Evolutionary conservation across 2,888 invertebrate species (phyloP), one percentile per base, ranked within the genome.

Genomic region (Himalopsyche anomala): DNA sequence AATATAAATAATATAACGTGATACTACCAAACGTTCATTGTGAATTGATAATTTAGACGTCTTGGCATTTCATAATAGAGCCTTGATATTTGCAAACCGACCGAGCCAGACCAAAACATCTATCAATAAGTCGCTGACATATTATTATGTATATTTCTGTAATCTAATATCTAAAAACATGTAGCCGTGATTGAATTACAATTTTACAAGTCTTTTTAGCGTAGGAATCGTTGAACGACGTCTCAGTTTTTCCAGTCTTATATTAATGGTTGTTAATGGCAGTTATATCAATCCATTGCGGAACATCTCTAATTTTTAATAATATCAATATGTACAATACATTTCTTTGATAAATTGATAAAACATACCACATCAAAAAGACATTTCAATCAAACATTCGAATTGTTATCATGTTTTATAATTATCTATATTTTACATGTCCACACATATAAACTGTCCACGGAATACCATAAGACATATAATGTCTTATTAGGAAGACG

Each of bases 21-120:
- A 51, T 51, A 51, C 36, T 36, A 36, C 15, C 38, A 74, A 74
- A 74, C 9, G 36, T 36, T 74, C 4, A 74, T 36, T 12, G 74
- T 38, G 62, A 28, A 19, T 36, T 69, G 5, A 74, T 36, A 36
- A 74, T 80, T 45, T 42, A 42, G 80, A 40, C 42, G 45, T 45
- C 80, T 45, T 80, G 80, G 36, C 80, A 80, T 80, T 80, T 80
- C 51, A n/a, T 45, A 42, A 42, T 28, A 80, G 51, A 80, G 45
- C 80, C 80, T 80, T 80, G 80, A 80, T 80, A 80, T 80, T 80
- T 80, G 45, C 51, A 80, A 42, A 36, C 36, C 74, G 15, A 74
- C 74, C 38, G 15, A 74, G 36, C 74, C 36, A 74, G 74, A 74
- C 28, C 36, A 28, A 36, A 74, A 36, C 74, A 74, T 28, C 74